A percentile compares a stretch with the other conserved stretches of the same genome.
phyloP scores from a whole-genome alignment of 2,113 vertebrate species.

The Chauna torquata region DNA sequence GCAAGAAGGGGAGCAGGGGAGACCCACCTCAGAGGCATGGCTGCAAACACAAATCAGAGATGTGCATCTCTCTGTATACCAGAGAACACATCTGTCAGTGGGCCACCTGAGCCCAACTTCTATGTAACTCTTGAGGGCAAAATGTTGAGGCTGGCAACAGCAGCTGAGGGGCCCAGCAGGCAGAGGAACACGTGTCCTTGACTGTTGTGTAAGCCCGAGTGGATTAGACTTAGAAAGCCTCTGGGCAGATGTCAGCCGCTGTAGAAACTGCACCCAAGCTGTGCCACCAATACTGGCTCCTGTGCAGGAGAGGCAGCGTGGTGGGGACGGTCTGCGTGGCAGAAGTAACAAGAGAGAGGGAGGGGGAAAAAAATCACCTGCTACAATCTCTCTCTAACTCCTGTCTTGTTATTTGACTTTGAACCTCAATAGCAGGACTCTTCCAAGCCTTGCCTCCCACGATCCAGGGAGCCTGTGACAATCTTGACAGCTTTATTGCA shows the following conservation, averaged over 20 bases:
- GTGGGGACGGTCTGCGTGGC: not conserved
- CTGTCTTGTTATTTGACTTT: not conserved
- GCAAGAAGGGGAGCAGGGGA: not conserved
- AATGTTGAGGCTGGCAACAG: not conserved
- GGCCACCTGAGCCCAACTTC: not conserved
- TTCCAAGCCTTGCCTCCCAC: slow-evolving; percentile 23
- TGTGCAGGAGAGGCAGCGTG: not conserved
- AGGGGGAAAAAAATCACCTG: not conserved
- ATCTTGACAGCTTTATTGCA: slow-evolving; percentile 18
- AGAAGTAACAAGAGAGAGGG: not conserved
- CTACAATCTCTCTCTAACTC: not conserved
- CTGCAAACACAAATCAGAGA: not conserved
- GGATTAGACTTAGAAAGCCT: not conserved
- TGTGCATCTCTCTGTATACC: not conserved
- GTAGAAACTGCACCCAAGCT: not conserved
- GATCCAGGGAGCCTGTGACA: not conserved
- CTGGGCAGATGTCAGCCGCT: not conserved
- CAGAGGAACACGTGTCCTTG: not conserved
- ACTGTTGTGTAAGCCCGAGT: not conserved
- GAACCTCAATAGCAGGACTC: not conserved
- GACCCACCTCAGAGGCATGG: not conserved
- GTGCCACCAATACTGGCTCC: not conserved
- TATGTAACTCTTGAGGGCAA: not conserved
- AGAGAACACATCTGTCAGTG: not conserved
- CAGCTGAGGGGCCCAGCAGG: not conserved